These are phyloP conservation scores for Phrynocephalus forsythii DNA, from an alignment of 2,797 vertebrate species.

Conservation along the genomic window DNA sequence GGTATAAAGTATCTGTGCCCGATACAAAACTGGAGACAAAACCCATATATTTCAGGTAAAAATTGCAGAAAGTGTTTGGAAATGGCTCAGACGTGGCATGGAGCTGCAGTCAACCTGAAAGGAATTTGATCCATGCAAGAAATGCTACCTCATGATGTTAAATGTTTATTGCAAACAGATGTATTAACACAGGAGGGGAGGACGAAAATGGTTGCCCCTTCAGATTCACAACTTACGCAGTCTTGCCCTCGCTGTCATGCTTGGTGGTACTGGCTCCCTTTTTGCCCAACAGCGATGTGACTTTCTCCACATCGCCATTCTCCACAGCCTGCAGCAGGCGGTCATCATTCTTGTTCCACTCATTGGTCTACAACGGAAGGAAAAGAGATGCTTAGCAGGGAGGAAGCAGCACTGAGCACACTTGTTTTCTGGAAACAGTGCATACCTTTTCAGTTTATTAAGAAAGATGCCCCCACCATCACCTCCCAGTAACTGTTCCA, in stretches of 20 bases:
- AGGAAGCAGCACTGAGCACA: not conserved
- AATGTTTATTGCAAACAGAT: not conserved
- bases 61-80: not conserved
- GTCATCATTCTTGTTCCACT: slow-evolving; percentile 98
- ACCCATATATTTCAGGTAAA: not conserved
- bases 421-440: not conserved
- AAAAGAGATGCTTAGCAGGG: slow-evolving; percentile 20
- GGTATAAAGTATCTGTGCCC: not conserved
- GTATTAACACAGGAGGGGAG: not conserved
- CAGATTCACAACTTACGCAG: slow-evolving; percentile 85
- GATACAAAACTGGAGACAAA: not conserved
- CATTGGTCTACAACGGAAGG: slow-evolving; percentile 83
- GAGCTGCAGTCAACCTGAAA: not conserved
- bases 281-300: slow-evolving; percentile 90
- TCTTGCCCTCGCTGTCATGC: slow-evolving; percentile 92
- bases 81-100: not conserved
- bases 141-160: slow-evolving; percentile 1
- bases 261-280: slow-evolving; percentile 94
- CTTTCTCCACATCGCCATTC: slow-evolving; percentile 93
- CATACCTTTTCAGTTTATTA: not conserved
- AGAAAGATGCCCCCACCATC: not conserved
- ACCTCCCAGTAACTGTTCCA: not conserved
- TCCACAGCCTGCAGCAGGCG: slow-evolving; percentile 95
- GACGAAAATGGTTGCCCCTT: not conserved
- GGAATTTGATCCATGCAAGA: not conserved